Conservation (phyloP, 2,888 invertebrate species). For the Leucophenga montana region DNA sequence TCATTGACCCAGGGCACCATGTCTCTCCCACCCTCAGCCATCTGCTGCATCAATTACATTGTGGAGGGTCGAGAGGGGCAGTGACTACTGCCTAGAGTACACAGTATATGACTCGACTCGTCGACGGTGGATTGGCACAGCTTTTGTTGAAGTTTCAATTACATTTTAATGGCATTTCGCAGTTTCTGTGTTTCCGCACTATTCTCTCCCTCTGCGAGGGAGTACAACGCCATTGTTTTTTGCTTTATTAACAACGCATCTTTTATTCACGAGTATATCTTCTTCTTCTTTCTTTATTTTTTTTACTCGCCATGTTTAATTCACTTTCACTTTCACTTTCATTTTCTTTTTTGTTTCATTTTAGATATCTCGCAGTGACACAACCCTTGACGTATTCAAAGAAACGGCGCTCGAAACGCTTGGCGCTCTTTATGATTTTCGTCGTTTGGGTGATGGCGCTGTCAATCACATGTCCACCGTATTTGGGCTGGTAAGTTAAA, state of each 20-base stretch:
- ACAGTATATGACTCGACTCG: conserved; percentile 23
- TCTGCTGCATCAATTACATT: not conserved
- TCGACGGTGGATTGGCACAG: conserved; percentile 29
- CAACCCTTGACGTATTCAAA: conserved; percentile 93
- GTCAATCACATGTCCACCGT: conserved; percentile 93
- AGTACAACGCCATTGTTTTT: conserved; percentile 37
- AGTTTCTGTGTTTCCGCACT: conserved; percentile 43
- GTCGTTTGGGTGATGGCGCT: conserved; percentile 93
- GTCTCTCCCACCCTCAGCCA: not conserved
- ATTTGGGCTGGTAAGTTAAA: conserved; percentile 87
- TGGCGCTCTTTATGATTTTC: conserved; percentile 91
- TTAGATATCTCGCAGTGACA: conserved; percentile 91
- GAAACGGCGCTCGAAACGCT: conserved; percentile 86
- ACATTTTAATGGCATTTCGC: conserved; percentile 65
- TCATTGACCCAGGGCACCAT: conserved; percentile 24
- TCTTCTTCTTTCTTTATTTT: conserved; percentile 44
- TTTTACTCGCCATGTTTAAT: not conserved
- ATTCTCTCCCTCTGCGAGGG: not conserved
- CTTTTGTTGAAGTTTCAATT: conserved; percentile 65
- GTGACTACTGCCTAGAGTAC: not conserved
- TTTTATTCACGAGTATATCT: conserved; percentile 3
- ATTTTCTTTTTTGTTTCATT: not conserved
- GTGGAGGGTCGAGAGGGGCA: not conserved
- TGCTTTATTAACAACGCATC: conserved; percentile 53
- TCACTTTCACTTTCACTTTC: conserved; percentile 7